A percentile compares a stretch with the other conserved stretches of the same genome.
Conservation (phyloP, 2,113 vertebrate genomes). For the Plecotus auritus region DNA sequence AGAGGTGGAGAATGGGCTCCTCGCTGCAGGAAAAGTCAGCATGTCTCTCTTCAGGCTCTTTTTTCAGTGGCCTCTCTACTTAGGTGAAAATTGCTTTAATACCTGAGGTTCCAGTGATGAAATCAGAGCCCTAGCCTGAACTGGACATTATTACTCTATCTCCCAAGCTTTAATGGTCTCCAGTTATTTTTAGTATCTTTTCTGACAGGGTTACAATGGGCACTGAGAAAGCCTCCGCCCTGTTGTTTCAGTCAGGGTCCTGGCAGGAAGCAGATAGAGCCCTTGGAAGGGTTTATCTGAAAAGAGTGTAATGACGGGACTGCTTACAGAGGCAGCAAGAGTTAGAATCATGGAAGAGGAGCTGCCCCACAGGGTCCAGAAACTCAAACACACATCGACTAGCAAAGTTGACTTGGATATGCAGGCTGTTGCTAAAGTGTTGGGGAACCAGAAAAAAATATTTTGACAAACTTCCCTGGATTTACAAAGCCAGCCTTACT, state of each 20-base stretch:
- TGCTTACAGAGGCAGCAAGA: background rate
- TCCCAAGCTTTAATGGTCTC: background rate
- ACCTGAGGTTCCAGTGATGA: background rate
- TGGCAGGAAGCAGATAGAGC: background rate
- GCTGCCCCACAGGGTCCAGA: background rate
- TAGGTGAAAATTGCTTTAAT: background rate
- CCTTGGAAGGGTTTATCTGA: background rate
- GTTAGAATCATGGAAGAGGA: background rate
- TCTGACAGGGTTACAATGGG: background rate
- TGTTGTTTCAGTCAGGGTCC: background rate
- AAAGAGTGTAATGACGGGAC: background rate
- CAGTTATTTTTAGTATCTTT: background rate
- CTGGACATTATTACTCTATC: background rate
- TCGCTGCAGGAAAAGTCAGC: background rate
- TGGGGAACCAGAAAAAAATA: too few relatives aligned
- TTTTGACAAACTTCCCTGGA: too few relatives aligned
- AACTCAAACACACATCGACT: too few relatives aligned
- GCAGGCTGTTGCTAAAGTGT: too few relatives aligned
- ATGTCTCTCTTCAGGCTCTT: background rate
- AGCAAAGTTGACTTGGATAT: too few relatives aligned
- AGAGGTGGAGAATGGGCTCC: background rate
- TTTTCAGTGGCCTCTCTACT: background rate
- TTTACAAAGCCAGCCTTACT: too few relatives aligned
- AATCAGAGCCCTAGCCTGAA: background rate
- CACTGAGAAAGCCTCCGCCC: background rate